Base-by-base conservation (phyloP, 2,797 vertebrate genomes). In the Cygnus olor region DNA sequence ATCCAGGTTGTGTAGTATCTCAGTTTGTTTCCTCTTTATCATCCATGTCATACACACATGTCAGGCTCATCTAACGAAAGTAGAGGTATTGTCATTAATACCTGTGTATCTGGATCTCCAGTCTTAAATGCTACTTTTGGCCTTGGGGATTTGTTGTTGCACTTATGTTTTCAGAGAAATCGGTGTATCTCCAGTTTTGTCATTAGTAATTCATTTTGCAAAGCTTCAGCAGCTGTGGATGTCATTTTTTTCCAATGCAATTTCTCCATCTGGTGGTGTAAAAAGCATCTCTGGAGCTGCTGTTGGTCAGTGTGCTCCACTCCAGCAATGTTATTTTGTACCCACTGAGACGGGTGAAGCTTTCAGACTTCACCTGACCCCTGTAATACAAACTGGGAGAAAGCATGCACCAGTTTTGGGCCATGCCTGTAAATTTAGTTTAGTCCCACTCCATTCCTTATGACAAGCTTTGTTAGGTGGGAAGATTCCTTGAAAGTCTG, bases 201-300 rank as follows among this genome's bases (percentile, higher is more conserved):
- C 25, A 14, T 21, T 54, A 34, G 9, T 1, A 2, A 20, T 11
- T 36, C 54, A 3, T 6, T 18, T 28, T 20, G 4, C 47, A 49
- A 34, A 84, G 60, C 38, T 63, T 40, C 66, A 40, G 47, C 34
- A 61, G 72, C 42, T 22, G 16, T 8, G 7, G 28, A 16, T 63
- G 9, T 14, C 21, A 3, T 61, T 38, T 64, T 68, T 85, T 42
- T 17, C 57, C 70, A 44, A 19, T 21, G 54, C 83, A 78, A 88
- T 71, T 60, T 65, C 95, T 81, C 94, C 94, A 87, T 24, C 95
- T 90, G 78, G 27, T 91, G 69, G 83, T 76, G 83, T 21, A n/a
- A 68, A 66, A 54, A 80, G 30, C 25, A 66, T 38, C 36, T 89
- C 57, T 15, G 30, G 13, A 42, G 49, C 24, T 27, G 42, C 20